Conservation (phyloP, 2,113 vertebrate species). For the Pimephales promelas region DNA sequence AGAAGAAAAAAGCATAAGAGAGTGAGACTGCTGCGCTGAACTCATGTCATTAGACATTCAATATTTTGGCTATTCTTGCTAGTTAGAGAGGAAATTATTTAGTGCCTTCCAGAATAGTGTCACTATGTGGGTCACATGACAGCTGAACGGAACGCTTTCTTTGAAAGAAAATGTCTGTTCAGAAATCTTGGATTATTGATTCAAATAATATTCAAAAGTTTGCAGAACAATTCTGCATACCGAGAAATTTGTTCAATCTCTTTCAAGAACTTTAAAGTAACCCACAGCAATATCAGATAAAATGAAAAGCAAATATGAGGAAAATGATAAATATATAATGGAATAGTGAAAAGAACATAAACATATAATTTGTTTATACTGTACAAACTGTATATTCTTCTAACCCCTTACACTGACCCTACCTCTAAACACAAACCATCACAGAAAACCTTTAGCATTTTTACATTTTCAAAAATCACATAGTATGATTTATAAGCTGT, state of each 20-base stretch:
- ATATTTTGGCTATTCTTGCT: slow-evolving; percentile 23
- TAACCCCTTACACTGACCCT: too few relatives aligned
- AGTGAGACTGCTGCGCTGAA: slow-evolving; percentile 15
- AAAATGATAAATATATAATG: background rate
- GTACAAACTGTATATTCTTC: too few relatives aligned
- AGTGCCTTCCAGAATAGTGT: background rate
- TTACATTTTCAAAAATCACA: too few relatives aligned
- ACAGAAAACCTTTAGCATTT: too few relatives aligned
- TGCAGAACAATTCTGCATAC: background rate
- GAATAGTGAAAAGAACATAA: background rate
- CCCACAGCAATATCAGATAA: background rate
- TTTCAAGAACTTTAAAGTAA: background rate
- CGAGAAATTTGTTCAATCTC: background rate
- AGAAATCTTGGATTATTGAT: background rate
- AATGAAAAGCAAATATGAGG: background rate
- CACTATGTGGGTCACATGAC: background rate
- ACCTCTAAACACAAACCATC: too few relatives aligned
- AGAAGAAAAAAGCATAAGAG: background rate
- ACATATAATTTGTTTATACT: too few relatives aligned
- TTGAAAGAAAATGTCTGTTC: background rate
- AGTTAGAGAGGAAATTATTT: slow-evolving; percentile 9
- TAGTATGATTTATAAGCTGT: too few relatives aligned
- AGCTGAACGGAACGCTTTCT: background rate
- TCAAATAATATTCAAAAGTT: slow-evolving; percentile 2
- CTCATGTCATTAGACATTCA: slow-evolving; percentile 36